These are phyloP conservation scores for Agriopis leucophaearia DNA, from an alignment of 2,888 invertebrate genomes.

Conservation along the genomic window DNA sequence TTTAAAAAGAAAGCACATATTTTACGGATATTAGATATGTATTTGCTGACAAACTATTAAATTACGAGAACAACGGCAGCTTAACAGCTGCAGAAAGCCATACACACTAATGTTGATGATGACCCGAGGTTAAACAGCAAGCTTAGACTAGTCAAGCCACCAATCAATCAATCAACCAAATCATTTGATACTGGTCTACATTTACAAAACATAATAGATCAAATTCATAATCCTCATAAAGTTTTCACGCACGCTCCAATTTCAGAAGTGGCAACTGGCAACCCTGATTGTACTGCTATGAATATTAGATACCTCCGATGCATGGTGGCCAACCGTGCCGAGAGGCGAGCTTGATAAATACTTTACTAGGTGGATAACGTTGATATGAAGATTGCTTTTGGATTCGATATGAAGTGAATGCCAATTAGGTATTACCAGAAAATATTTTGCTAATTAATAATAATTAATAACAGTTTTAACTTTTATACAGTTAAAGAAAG, in stretches of 20 bases:
- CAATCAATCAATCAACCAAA: no score
- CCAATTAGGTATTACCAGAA: not conserved
- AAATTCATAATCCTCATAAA: slow-evolving; percentile 7
- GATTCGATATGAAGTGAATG: not conserved
- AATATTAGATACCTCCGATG: slow-evolving; percentile 52
- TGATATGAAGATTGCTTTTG: slow-evolving; percentile 6
- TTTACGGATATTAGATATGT: no score
- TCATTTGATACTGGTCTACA: no score
- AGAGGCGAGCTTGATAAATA: slow-evolving; percentile 17
- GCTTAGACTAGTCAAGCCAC: no score
- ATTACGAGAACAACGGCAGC: no score
- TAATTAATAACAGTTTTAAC: not conserved
- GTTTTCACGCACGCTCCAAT: slow-evolving; percentile 1
- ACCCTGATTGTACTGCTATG: slow-evolving; percentile 37
- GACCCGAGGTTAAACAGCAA: no score
- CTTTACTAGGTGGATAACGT: slow-evolving; percentile 1
- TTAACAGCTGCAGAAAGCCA: no score
- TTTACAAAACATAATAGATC: not conserved
- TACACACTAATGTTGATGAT: no score
- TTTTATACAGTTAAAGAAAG: no score
- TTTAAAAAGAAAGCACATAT: no score
- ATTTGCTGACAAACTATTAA: no score
- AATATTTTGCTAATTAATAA: not conserved
- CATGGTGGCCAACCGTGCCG: slow-evolving; percentile 24
- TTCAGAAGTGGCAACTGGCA: slow-evolving; percentile 20